Conservation (phyloP, 1,140 invertebrate genomes). For the Zelostemma sp. region DNA sequence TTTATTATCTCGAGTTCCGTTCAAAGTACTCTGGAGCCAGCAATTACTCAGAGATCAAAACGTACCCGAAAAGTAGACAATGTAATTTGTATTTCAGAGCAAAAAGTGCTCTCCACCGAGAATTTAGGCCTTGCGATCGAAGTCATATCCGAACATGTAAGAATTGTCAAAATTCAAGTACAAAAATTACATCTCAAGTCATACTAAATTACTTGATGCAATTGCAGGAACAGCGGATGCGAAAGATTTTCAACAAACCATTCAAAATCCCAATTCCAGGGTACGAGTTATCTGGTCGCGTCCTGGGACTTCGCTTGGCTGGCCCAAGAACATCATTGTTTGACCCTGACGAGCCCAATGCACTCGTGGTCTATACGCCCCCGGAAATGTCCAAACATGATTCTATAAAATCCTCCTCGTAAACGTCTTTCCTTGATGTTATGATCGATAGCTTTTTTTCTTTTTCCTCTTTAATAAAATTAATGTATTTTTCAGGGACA, state of each 20-base stretch:
- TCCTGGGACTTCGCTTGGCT: slow-evolving; percentile 80
- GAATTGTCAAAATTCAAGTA: too few relatives aligned
- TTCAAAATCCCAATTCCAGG: slow-evolving; percentile 96
- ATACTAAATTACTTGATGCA: slow-evolving; percentile 6
- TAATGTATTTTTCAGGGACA: slow-evolving; percentile 49
- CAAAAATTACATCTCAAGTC: slow-evolving; percentile 17
- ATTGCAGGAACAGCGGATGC: slow-evolving; percentile 82
- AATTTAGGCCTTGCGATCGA: slow-evolving; percentile 55
- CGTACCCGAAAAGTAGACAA: slow-evolving; percentile 51
- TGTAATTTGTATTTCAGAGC: slow-evolving; percentile 52
- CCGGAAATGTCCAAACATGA: slow-evolving; percentile 87
- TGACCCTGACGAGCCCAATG: slow-evolving; percentile 94
- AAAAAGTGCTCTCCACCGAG: slow-evolving; percentile 57
- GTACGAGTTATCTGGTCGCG: slow-evolving; percentile 82
- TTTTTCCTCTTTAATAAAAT: too few relatives aligned
- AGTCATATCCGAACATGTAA: slow-evolving; percentile 67
- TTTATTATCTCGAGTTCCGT: neutral
- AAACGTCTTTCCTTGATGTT: slow-evolving; percentile 41
- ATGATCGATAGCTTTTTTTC: slow-evolving; percentile 11
- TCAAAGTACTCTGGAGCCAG: slow-evolving; percentile 14
- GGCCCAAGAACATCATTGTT: slow-evolving; percentile 83
- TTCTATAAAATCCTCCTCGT: slow-evolving; percentile 81
- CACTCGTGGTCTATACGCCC: slow-evolving; percentile 91
- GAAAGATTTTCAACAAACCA: slow-evolving; percentile 86
- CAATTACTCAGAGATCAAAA: slow-evolving; percentile 49